Conservation (phyloP, 1,140 invertebrate genomes). For the Drosophila pseudoobscura region DNA sequence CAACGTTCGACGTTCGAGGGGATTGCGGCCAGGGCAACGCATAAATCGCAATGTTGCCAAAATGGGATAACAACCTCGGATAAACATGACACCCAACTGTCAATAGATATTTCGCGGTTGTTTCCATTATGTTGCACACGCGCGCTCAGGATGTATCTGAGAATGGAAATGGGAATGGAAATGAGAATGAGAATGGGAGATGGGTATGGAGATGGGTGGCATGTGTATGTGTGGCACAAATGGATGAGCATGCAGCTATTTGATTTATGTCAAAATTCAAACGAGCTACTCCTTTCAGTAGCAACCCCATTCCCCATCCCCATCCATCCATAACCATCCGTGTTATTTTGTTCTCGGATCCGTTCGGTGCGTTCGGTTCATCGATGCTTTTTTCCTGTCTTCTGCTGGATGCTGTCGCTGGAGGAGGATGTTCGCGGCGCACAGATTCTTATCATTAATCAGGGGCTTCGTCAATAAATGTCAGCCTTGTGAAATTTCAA, state of each 20-base stretch:
- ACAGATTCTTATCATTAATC: slow-evolving; percentile 78
- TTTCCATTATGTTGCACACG: slow-evolving; percentile 81
- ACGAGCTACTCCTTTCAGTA: slow-evolving; percentile 64
- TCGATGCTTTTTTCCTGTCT: slow-evolving; percentile 1
- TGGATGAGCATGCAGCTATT: slow-evolving; percentile 80
- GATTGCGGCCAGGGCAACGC: slow-evolving; percentile 44
- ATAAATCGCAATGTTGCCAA: slow-evolving; percentile 83
- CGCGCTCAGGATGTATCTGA: slow-evolving; percentile 9
- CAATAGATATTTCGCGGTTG: slow-evolving; percentile 83
- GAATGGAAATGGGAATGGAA: slow-evolving; percentile 9
- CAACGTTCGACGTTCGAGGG: background rate
- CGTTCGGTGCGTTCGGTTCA: no score
- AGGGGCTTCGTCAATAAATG: slow-evolving; percentile 80
- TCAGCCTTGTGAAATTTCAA: slow-evolving; percentile 78
- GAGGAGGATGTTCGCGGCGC: slow-evolving; percentile 14
- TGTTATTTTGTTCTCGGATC: no score
- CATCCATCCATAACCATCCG: background rate
- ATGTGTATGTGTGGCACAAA: slow-evolving; percentile 23
- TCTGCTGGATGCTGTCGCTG: slow-evolving; percentile 10
- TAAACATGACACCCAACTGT: slow-evolving; percentile 84
- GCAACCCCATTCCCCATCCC: slow-evolving; percentile 4
- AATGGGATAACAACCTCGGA: slow-evolving; percentile 82
- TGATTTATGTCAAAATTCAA: slow-evolving; percentile 83
- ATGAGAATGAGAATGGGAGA: slow-evolving; percentile 8
- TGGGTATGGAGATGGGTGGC: slow-evolving; percentile 10